Evolutionary conservation across 2,113 vertebrate genomes (phyloP).

Genomic region (Ameiurus melas): DNA sequence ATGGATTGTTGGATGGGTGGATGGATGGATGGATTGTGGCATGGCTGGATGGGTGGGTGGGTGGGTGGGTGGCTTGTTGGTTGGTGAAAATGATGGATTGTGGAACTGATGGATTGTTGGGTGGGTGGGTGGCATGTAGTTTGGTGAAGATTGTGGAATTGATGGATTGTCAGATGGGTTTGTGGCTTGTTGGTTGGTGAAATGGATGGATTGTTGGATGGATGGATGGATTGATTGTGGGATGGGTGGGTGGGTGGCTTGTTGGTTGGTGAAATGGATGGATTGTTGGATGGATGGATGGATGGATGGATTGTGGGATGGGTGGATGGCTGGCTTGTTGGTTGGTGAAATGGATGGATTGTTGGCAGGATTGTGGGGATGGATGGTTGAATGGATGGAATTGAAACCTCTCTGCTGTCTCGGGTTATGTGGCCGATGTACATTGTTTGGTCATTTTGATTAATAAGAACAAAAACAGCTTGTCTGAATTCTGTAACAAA

Average conservation of each 20-base stretch:
- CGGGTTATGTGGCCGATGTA: background rate
- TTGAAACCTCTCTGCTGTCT: background rate
- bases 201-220: background rate
- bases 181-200: too few relatives aligned
- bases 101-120: too few relatives aligned
- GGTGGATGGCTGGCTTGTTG: too few relatives aligned
- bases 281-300: background rate
- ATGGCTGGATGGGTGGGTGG: background rate
- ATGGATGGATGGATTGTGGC: background rate
- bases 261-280: background rate
- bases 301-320: too few relatives aligned
- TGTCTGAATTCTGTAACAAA: background rate
- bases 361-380: background rate
- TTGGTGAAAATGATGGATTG: background rate
- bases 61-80: too few relatives aligned
- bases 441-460: background rate
- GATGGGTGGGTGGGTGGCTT: background rate
- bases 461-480: background rate
- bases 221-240: too few relatives aligned
- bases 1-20: too few relatives aligned
- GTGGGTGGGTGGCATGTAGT: too few relatives aligned
- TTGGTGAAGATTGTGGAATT: background rate
- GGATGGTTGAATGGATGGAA: background rate
- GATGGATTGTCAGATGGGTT: background rate
- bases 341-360: background rate